Percentiles rank a stretch among this genome's conserved stretches.
Conservation (phyloP, 92 coral and sea anemone genomes). For the Umimayanthus kanabou region DNA sequence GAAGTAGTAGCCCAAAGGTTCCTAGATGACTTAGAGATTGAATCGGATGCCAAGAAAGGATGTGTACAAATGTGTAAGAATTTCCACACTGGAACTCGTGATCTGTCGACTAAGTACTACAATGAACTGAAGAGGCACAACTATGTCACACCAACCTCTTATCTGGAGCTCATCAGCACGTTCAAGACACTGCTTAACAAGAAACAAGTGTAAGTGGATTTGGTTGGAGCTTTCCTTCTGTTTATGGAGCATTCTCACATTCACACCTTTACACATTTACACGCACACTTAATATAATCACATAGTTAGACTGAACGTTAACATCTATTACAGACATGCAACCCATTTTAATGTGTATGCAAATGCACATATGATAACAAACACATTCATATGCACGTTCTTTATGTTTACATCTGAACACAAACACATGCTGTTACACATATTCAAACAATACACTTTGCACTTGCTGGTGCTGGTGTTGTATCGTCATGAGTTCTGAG, state of each 20-base stretch:
- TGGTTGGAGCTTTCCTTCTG: not conserved
- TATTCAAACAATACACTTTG: too few relatives aligned
- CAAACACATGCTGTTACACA: too few relatives aligned
- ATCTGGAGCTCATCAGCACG: conserved; percentile 93
- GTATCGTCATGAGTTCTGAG: too few relatives aligned
- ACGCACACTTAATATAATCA: not conserved
- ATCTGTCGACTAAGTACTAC: conserved; percentile 73
- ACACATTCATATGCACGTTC: too few relatives aligned
- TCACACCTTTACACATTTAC: not conserved
- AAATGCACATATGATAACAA: not conserved
- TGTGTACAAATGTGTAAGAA: conserved; percentile 96
- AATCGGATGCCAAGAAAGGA: conserved; percentile 71
- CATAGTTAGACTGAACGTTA: not conserved
- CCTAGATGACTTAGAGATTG: conserved; percentile 91
- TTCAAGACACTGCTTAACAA: conserved; percentile 91
- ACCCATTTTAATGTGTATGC: not conserved
- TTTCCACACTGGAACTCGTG: conserved; percentile 93
- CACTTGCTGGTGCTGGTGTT: too few relatives aligned
- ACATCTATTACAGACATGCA: too few relatives aligned
- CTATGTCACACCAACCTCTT: conserved; percentile 99
- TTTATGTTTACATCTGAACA: not conserved
- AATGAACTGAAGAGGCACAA: conserved; percentile 96
- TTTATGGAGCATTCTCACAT: not conserved
- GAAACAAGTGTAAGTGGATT: conserved; percentile 88
- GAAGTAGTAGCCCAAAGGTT: conserved; percentile 98